Evolutionary conservation across 2,113 vertebrate species (phyloP).

Genomic region (Caranx ignobilis): DNA sequence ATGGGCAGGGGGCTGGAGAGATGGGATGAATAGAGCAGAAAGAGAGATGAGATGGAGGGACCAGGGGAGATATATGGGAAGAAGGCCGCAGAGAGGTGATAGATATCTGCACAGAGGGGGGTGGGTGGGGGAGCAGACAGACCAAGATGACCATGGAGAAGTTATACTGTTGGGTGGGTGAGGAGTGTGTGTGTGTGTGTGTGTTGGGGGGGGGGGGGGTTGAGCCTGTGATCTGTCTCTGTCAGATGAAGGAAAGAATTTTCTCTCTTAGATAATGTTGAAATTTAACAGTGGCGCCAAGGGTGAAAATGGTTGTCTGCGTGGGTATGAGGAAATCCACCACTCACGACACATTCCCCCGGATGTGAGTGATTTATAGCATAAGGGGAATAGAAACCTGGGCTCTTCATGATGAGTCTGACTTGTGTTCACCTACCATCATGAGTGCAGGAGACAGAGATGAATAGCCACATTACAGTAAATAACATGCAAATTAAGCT

Average conservation of each 20-base stretch:
- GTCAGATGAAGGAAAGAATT: conserved; percentile 64
- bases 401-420: conserved; percentile 60
- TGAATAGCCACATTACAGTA: not conserved
- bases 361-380: conserved; percentile 73
- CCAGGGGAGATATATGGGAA: conserved; percentile 70
- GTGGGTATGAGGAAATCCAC: conserved; percentile 26
- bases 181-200: conserved; percentile 7
- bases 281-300: conserved; percentile 42
- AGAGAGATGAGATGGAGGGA: conserved; percentile 69
- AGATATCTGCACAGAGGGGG: conserved; percentile 47
- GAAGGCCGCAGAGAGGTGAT: conserved; percentile 62
- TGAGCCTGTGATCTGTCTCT: conserved; percentile 67
- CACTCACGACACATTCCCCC: conserved; percentile 8
- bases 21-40: conserved; percentile 54
- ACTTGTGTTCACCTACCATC: conserved; percentile 67
- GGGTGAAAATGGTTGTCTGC: conserved; percentile 47
- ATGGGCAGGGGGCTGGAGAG: conserved; percentile 60
- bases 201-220: not conserved
- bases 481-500: not conserved
- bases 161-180: conserved; percentile 48
- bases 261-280: conserved; percentile 52
- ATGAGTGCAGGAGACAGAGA: conserved; percentile 29
- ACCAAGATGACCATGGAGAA: conserved; percentile 58
- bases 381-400: conserved; percentile 28
- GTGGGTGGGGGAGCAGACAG: conserved; percentile 34